Base-by-base conservation (phyloP, 2,888 invertebrate species). In the Mylabris sibirica region DNA sequence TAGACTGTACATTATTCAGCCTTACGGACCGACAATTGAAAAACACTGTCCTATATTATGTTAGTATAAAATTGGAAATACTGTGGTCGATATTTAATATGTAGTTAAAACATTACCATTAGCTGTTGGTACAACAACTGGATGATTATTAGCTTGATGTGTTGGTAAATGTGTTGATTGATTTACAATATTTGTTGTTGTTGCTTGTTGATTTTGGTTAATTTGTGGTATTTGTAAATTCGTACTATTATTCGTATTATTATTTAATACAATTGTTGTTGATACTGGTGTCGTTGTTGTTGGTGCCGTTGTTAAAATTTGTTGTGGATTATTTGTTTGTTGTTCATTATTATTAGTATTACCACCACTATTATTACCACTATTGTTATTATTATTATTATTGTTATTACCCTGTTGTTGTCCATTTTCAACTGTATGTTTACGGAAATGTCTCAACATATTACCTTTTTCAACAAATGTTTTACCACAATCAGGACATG, bases 381-480 rank as follows among this genome's bases (percentile, higher is more conserved):
- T 22, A 22, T 53, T 53, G 22, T 12, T 8, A 79, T 75, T 76
- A 87, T 76, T 87, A 85, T 72, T 75, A 66, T 65, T 66, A 64
- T 62, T 64, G 60, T 22, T 69, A 61, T 44, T 60, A 65, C 49
- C 22, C 30, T 30, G 30, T 65, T 63, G 65, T 66, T 75, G 77
- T 22, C 75, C 77, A 60, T 84, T 85, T 78, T 89, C 89, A 5
- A 87, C 86, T 30, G 88, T 87, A 79, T 93, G 93, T 80, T 92
- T 93, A 72, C 91, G 87, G 79, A 92, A 85, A 80, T 94, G 94
- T 63, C 93, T 87, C 79, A 91, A 83, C 85, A 94, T 88, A 81
- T 93, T 94, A 20, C 93, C 93, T 72, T 93, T 89, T 86, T 94
- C 94, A 65, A 93, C 93, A 82, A 94, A 94, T 24, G 90, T 90